Evolutionary conservation across 2,113 vertebrate species (phyloP).

Genomic region (Equus przewalskii): DNA sequence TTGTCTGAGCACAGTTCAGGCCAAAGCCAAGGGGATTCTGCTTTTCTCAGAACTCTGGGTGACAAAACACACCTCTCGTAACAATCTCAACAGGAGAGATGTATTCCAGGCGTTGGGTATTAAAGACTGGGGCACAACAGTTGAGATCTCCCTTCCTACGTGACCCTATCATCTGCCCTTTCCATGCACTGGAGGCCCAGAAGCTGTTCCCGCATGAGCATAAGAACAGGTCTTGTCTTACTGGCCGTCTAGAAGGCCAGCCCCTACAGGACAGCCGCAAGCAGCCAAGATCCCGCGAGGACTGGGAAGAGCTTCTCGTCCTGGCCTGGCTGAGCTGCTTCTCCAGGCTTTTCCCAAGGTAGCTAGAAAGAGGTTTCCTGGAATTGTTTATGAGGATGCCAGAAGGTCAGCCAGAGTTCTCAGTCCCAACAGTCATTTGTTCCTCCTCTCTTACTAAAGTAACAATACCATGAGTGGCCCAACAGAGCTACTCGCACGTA

Average conservation of each 20-base stretch:
- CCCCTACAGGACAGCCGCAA: neutral
- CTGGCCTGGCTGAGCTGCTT: neutral
- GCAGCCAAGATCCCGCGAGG: neutral
- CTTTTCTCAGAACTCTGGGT: slow-evolving; percentile 42
- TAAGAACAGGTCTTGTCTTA: neutral
- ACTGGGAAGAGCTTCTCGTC: slow-evolving; percentile 25
- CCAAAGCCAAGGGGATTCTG: neutral
- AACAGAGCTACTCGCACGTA: neutral
- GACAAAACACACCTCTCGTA: slow-evolving; percentile 5
- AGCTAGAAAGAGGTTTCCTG: slow-evolving; percentile 69
- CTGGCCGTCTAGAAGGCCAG: neutral
- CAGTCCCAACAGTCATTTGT: slow-evolving; percentile 63
- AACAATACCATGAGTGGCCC: slow-evolving; percentile 56
- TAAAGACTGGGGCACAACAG: neutral
- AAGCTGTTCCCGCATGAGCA: neutral
- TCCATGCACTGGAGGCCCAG: neutral
- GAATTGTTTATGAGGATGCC: slow-evolving; percentile 76
- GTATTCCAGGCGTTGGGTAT: neutral
- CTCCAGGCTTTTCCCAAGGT: slow-evolving; percentile 35
- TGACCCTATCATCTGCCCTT: neutral
- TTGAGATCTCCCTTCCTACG: neutral
- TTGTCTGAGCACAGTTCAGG: neutral
- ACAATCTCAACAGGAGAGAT: neutral
- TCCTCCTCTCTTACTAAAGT: slow-evolving; percentile 46
- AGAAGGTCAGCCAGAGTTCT: slow-evolving; percentile 81